Conservation (phyloP, 2,888 invertebrate genomes). For the Caenorhabditis imperialis region DNA sequence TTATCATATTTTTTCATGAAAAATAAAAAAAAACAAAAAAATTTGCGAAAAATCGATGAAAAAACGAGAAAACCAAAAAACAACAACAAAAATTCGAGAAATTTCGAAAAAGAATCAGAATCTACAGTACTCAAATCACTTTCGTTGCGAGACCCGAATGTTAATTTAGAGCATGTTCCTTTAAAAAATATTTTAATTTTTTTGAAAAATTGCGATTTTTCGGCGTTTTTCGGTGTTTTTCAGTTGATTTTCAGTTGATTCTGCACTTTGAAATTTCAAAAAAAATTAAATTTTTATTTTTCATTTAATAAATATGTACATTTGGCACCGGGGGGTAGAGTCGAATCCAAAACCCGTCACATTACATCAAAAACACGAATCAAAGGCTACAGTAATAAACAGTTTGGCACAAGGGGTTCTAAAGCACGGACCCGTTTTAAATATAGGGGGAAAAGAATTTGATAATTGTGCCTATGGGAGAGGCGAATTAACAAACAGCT, state of each 20-base stretch:
- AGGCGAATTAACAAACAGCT: conserved; percentile 55
- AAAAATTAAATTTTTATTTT: not conserved
- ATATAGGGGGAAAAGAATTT: conserved; percentile 24
- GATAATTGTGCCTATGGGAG: conserved; percentile 18
- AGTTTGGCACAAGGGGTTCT: conserved; percentile 17
- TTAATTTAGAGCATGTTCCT: conserved; percentile 1
- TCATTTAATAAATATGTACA: conserved; percentile 16
- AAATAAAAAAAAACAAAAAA: too few relatives aligned
- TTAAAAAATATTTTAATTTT: conserved; percentile 5
- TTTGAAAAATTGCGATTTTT: too few relatives aligned
- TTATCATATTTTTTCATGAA: not conserved
- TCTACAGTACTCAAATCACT: not conserved
- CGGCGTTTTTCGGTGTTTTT: too few relatives aligned
- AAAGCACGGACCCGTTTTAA: conserved; percentile 46
- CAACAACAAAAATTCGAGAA: not conserved
- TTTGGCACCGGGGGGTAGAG: conserved; percentile 23
- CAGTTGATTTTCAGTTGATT: too few relatives aligned
- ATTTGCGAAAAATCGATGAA: too few relatives aligned
- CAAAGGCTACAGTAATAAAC: not conserved
- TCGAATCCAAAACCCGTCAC: conserved; percentile 23
- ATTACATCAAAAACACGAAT: conserved; percentile 1
- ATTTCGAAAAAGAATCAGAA: conserved; percentile 5
- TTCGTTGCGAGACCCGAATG: conserved; percentile 14
- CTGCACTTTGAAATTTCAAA: too few relatives aligned
- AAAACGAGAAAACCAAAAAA: too few relatives aligned